Evolutionary conservation across 2,113 vertebrate species (phyloP).

Genomic region (Oxyruncus cristatus): DNA sequence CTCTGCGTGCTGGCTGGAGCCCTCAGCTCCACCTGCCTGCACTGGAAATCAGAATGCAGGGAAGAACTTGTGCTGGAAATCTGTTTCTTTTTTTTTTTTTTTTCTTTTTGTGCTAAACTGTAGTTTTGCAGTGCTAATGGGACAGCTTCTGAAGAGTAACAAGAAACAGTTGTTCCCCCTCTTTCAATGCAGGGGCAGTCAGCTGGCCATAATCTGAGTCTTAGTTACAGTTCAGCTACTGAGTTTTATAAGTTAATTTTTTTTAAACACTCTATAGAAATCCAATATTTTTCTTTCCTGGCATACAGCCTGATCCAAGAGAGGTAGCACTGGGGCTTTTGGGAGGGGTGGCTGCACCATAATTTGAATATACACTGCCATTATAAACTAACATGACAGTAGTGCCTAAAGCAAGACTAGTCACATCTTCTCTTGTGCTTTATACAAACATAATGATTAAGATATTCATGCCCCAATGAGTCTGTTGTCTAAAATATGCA

Average conservation of each 20-base stretch:
- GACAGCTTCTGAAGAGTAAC: background rate
- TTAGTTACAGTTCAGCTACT: background rate
- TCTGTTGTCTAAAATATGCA: background rate
- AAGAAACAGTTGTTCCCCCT: background rate
- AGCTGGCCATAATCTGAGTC: background rate
- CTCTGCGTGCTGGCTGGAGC: background rate
- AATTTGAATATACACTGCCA: background rate
- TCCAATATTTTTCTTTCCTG: background rate
- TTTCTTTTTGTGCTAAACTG: background rate
- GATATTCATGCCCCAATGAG: background rate
- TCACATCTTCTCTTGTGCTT: background rate
- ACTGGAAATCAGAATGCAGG: background rate
- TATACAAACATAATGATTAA: background rate
- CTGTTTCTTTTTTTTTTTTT: background rate
- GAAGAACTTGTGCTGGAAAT: background rate
- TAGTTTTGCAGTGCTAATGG: background rate
- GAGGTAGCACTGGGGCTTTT: background rate
- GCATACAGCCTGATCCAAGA: background rate
- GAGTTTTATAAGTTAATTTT: background rate
- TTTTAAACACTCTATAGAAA: background rate
- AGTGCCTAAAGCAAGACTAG: background rate
- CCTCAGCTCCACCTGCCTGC: conserved; percentile 35
- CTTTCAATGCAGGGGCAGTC: background rate
- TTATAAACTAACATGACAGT: background rate
- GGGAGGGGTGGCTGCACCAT: fast-evolving